Percentiles rank a stretch among this genome's conserved stretches.
Conservation (phyloP, 1,140 invertebrate species). For the Drosophila simulans region DNA sequence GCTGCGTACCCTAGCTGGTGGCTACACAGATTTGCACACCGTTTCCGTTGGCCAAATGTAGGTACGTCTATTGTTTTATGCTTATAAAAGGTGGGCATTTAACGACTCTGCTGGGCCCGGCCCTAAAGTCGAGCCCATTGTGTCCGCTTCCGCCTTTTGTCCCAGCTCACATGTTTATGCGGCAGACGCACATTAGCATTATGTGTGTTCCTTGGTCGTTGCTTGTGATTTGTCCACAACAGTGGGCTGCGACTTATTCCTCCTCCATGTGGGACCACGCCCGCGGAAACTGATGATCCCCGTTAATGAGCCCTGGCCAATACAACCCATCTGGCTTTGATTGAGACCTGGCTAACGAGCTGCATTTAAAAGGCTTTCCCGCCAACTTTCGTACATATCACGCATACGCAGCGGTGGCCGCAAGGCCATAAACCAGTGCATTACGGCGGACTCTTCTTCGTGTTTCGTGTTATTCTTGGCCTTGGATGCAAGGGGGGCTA, state of each 20-base stretch:
- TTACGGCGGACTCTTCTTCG: constrained; percentile 21
- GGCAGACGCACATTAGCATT: constrained; percentile 33
- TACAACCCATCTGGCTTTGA: constrained; percentile 33
- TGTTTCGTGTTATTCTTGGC: constrained; percentile 4
- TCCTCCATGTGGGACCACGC: not conserved
- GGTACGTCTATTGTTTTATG: constrained; percentile 58
- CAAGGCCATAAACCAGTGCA: constrained; percentile 47
- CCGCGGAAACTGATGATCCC: constrained; percentile 14
- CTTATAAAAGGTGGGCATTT: constrained; percentile 61
- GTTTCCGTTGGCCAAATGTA: constrained; percentile 46
- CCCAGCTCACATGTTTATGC: constrained; percentile 26
- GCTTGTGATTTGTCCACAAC: constrained; percentile 43
- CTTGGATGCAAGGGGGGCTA: constrained; percentile 3
- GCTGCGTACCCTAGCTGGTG: constrained; percentile 1
- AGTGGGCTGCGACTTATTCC: constrained; percentile 59
- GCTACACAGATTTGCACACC: constrained; percentile 24
- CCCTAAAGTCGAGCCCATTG: constrained; percentile 58
- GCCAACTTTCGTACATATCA: constrained; percentile 1
- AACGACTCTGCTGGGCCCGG: constrained; percentile 51
- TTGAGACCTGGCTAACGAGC: constrained; percentile 36
- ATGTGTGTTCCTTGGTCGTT: constrained; percentile 16
- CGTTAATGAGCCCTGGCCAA: constrained; percentile 37
- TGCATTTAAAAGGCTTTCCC: constrained; percentile 45
- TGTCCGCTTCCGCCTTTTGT: constrained; percentile 53
- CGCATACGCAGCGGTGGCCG: constrained; percentile 5